Evolutionary conservation across 2,888 invertebrate species (phyloP).

Genomic region (Parascotia fuliginaria): DNA sequence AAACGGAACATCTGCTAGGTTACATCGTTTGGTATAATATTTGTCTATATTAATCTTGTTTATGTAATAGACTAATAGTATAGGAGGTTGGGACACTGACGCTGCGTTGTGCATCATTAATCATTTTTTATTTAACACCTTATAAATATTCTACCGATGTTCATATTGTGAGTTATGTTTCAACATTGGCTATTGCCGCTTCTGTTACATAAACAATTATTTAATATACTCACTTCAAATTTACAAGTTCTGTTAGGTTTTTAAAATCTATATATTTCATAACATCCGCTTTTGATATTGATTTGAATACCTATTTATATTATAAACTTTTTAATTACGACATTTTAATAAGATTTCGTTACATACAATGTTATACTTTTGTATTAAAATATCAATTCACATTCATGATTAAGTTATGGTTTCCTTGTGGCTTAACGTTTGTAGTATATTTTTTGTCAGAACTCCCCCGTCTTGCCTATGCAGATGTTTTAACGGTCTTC

Average conservation of each 20-base stretch:
- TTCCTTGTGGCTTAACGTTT: not conserved
- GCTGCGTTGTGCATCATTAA: conserved; percentile 5
- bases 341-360: too few species aligned
- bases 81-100: not conserved
- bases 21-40: conserved; percentile 10
- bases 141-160: conserved; percentile 33
- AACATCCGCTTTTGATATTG: conserved; percentile 1
- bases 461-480: conserved; percentile 24
- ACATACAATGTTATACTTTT: too few species aligned
- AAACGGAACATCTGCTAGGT: conserved; percentile 21
- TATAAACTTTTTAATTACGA: too few species aligned
- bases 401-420: not conserved
- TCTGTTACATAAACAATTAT: conserved; percentile 18
- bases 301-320: conserved; percentile 22
- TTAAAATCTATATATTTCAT: conserved; percentile 14
- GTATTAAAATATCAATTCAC: too few species aligned
- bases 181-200: conserved; percentile 12
- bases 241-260: conserved; percentile 5
- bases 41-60: conserved; percentile 15
- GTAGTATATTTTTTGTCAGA: conserved; percentile 2
- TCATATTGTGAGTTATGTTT: conserved; percentile 19
- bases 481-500: conserved; percentile 44
- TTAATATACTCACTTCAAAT: conserved; percentile 14
- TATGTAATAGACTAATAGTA: not conserved
- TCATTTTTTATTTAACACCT: conserved; percentile 8